Base-by-base conservation (phyloP, 2,113 vertebrate genomes). In the Fregetta grallaria region DNA sequence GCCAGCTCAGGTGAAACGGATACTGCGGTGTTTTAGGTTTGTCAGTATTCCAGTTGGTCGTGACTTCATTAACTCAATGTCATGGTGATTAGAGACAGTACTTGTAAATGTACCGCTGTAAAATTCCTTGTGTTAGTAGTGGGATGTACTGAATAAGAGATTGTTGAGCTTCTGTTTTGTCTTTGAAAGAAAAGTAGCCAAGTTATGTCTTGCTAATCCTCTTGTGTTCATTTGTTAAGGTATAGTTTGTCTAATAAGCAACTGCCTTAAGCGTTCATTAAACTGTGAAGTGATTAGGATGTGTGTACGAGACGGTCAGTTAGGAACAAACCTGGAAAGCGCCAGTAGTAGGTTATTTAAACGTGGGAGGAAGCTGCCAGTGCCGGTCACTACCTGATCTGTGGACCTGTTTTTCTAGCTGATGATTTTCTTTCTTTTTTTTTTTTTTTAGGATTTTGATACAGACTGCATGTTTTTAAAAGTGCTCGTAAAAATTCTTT, bases 21-120 rank as follows among this genome's bases (percentile, higher is more conserved):
- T 25, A 1, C 16, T 2, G 47, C 0, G 14, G 17, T 44, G 20
- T 3, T 40, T 15, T 27, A 11, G 59, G 30, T 52, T 36, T 52
- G 32, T 62, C 36, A 1, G 47, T 29, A 9, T 56, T 61, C 18
- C 44, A 3, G 4, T 42, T 32, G 23, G 26, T 62, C 13, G 34
- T 0, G 1, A 13, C 45, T 65, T 20, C 17, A 47, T 52, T 20
- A 70, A 47, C 49, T 68, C 3, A 0, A 3, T 49, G 55, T 36
- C 34, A 0, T 2, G 49, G 59, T 36, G 59, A 12, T 61, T 45
- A 27, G 18, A 29, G 80, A 20, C 5, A 1, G 17, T 1, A 6
- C 29, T 21, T 25, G 49, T 30, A 55, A 49, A n/a, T 2, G 30
- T 13, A 7, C 30, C 1, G 18, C 52, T 23, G 13, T 49, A 7